Conservation (phyloP, 2,888 invertebrate species). For the Nyleta sp. region DNA sequence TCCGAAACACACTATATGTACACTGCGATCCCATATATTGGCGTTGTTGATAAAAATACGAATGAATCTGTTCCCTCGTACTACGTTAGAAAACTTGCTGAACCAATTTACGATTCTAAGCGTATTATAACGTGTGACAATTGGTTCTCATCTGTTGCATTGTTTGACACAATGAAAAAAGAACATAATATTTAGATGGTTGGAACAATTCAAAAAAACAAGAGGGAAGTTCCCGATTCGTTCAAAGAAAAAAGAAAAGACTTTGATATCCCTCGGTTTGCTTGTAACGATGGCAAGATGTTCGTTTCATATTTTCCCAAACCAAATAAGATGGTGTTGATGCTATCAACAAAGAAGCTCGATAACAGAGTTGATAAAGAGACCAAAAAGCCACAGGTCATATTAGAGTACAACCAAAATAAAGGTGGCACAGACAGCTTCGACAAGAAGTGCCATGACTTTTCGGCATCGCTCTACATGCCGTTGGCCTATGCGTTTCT, state of each 20-base stretch:
- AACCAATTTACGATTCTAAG: constrained; percentile 47
- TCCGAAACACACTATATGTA: constrained; percentile 40
- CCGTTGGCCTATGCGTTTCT: constrained; percentile 62
- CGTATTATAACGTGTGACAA: constrained; percentile 67
- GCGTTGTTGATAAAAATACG: constrained; percentile 23
- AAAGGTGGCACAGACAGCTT: constrained; percentile 67
- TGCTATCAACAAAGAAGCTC: too few relatives aligned
- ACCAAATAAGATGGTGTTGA: constrained; percentile 1
- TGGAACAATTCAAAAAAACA: constrained; percentile 65
- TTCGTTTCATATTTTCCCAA: constrained; percentile 6
- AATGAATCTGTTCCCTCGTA: constrained; percentile 46
- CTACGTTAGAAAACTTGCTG: constrained; percentile 58
- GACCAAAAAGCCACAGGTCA: neutral
- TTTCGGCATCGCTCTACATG: too few relatives aligned
- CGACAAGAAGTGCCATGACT: constrained; percentile 65
- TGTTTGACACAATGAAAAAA: constrained; percentile 52
- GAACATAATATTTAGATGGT: constrained; percentile 60
- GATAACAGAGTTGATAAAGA: too few relatives aligned
- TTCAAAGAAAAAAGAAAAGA: constrained; percentile 1
- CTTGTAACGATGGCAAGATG: neutral
- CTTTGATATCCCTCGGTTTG: neutral
- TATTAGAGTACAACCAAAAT: constrained; percentile 65
- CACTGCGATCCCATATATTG: constrained; percentile 50
- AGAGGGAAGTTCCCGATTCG: constrained; percentile 59
- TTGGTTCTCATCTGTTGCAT: constrained; percentile 65